These are phyloP conservation scores for Adrianichthys oophorus DNA, from an alignment of 2,797 vertebrate genomes.

Conservation along the genomic window DNA sequence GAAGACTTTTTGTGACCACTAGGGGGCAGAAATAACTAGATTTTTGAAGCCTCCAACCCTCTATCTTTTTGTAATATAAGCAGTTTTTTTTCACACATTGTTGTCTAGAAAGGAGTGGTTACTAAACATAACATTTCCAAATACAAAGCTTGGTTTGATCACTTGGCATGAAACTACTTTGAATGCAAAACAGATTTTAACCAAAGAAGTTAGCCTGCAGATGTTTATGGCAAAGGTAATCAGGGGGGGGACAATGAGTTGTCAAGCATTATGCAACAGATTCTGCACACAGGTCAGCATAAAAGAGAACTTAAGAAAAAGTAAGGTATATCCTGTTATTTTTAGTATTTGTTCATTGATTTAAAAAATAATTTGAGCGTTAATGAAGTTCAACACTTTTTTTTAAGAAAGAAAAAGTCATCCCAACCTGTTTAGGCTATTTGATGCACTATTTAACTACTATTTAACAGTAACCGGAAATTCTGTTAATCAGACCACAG, in stretches of 20 bases:
- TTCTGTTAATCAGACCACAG: too few species aligned
- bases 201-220: neutral
- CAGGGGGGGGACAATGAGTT: neutral
- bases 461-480: too few species aligned
- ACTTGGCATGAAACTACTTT: slow-evolving; percentile 7
- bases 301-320: neutral
- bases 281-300: neutral
- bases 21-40: slow-evolving; percentile 17
- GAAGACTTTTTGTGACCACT: slow-evolving; percentile 11
- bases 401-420: too few species aligned
- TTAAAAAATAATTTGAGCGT: too few species aligned
- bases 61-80: neutral
- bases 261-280: neutral
- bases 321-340: neutral
- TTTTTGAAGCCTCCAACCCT: too few species aligned
- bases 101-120: slow-evolving; percentile 16
- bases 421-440: too few species aligned
- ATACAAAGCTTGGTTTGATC: slow-evolving; percentile 28
- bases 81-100: slow-evolving; percentile 4
- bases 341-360: too few species aligned
- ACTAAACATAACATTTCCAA: slow-evolving; percentile 4
- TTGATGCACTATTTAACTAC: too few species aligned
- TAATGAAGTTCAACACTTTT: too few species aligned
- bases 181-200: slow-evolving; percentile 18
- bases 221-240: slow-evolving; percentile 6